These are phyloP conservation scores for Phalera bucephala DNA, from an alignment of 2,888 invertebrate genomes.

Conservation along the genomic window DNA sequence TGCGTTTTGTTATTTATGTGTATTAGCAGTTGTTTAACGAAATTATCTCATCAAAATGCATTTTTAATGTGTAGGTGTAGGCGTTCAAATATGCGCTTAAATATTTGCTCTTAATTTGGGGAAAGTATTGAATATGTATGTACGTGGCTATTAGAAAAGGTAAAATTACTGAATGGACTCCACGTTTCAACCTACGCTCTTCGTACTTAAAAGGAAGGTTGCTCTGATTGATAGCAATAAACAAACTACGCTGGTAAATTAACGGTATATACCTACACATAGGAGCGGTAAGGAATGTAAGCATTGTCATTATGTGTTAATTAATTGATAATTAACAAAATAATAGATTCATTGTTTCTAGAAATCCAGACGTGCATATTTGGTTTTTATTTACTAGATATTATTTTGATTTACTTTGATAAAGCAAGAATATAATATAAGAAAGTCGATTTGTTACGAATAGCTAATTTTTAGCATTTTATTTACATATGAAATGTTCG, in stretches of 20 bases:
- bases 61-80: slow-evolving; percentile 10
- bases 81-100: slow-evolving; percentile 11
- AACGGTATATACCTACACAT: not conserved
- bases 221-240: slow-evolving; percentile 22
- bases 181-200: slow-evolving; percentile 20
- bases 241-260: slow-evolving; percentile 4
- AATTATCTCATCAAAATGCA: slow-evolving; percentile 6
- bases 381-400: too few relatives aligned
- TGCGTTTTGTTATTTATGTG: slow-evolving; percentile 8
- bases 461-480: too few relatives aligned
- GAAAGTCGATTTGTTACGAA: too few relatives aligned
- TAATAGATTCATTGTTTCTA: too few relatives aligned
- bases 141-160: slow-evolving; percentile 33
- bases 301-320: too few relatives aligned
- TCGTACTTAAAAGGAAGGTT: slow-evolving; percentile 17
- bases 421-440: too few relatives aligned
- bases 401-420: too few relatives aligned
- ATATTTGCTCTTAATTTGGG: slow-evolving; percentile 30
- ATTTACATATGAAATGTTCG: too few relatives aligned
- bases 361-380: too few relatives aligned
- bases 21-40: slow-evolving; percentile 10
- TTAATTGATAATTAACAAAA: too few relatives aligned
- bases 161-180: slow-evolving; percentile 23
- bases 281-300: too few relatives aligned
- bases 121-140: slow-evolving; percentile 26